Percentiles rank a stretch among this genome's conserved stretches.
Conservation (phyloP, 2,888 invertebrate genomes). For the Coremacera marginata region DNA sequence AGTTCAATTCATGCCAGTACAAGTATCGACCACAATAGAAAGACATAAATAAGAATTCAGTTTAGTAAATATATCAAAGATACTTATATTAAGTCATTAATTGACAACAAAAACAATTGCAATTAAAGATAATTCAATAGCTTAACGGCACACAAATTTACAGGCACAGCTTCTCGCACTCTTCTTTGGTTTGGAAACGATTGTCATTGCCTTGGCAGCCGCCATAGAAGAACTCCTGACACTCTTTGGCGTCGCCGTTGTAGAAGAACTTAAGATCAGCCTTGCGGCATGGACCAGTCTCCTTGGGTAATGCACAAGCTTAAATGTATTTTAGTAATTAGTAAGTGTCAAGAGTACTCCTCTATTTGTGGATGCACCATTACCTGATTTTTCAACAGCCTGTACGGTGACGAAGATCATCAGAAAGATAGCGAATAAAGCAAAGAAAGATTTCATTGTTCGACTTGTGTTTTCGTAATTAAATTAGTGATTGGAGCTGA, state of each 20-base stretch:
- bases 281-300: constrained; percentile 53
- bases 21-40: too few species aligned
- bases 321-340: neutral
- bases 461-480: neutral
- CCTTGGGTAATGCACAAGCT: constrained; percentile 52
- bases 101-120: neutral
- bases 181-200: constrained; percentile 49
- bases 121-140: neutral
- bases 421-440: constrained; percentile 7
- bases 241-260: constrained; percentile 49
- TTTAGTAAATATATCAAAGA: too few species aligned
- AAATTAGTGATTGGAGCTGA: neutral
- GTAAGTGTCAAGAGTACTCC: too few species aligned
- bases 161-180: constrained; percentile 52
- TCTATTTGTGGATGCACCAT: neutral
- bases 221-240: constrained; percentile 54
- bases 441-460: constrained; percentile 21
- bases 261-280: constrained; percentile 47
- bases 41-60: too few species aligned
- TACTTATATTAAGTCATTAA: too few species aligned
- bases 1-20: too few species aligned
- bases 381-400: constrained; percentile 49
- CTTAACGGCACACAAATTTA: constrained; percentile 34
- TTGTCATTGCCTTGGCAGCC: constrained; percentile 57
- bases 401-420: constrained; percentile 39